Conservation (phyloP, 1,140 invertebrate genomes). For the Drosophila melanogaster region DNA sequence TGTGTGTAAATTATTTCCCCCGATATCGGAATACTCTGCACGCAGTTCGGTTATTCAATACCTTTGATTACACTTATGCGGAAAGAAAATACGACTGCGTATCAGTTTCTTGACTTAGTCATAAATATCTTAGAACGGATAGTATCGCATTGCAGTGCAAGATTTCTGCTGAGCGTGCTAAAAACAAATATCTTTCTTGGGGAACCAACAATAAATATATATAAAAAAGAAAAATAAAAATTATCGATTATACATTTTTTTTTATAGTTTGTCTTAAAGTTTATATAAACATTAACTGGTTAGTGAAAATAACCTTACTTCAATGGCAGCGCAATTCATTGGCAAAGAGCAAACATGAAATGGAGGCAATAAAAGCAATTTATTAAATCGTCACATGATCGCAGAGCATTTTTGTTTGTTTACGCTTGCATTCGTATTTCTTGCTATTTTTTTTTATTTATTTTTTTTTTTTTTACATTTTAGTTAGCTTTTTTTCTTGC, state of each 20-base stretch:
- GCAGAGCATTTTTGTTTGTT: constrained; percentile 17
- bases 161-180: constrained; percentile 9
- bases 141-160: constrained; percentile 1
- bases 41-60: constrained; percentile 11
- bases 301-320: not conserved
- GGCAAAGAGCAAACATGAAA: constrained; percentile 24
- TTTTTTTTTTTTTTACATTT: constrained; percentile 8
- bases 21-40: constrained; percentile 12
- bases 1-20: not conserved
- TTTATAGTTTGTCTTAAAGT: no score
- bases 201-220: not conserved
- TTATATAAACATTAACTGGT: no score
- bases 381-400: constrained; percentile 57
- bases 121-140: not conserved
- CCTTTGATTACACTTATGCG: constrained; percentile 1
- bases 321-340: constrained; percentile 2
- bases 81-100: not conserved
- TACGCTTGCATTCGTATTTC: constrained; percentile 12
- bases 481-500: constrained; percentile 1
- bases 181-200: not conserved
- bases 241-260: no score
- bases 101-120: constrained; percentile 3
- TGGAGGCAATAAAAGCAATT: constrained; percentile 50
- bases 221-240: no score
- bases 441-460: not conserved